Evolutionary conservation across 1,140 invertebrate genomes (phyloP).

Genomic region (Luehdorfia chinensis): DNA sequence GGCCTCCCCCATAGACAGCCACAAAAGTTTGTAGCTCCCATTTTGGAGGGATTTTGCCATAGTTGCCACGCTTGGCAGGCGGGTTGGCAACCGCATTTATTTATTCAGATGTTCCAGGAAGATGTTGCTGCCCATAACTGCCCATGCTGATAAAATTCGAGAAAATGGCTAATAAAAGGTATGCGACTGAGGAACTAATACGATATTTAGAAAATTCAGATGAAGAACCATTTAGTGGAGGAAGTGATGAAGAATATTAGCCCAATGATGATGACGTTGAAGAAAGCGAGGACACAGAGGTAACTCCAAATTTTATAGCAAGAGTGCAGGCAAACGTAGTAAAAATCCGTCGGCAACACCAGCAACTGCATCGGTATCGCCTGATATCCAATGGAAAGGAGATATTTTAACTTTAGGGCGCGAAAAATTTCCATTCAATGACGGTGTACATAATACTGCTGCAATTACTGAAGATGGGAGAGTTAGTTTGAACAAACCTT

Average conservation of each 20-base stretch:
- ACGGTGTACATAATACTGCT: constrained; percentile 23
- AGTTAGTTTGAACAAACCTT: constrained; percentile 23
- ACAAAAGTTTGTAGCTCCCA: no score
- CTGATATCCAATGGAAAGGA: constrained; percentile 20
- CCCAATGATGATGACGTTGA: constrained; percentile 9
- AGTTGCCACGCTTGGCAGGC: no score
- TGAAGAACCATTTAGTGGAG: constrained; percentile 14
- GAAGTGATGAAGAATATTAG: constrained; percentile 17
- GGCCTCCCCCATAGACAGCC: no score
- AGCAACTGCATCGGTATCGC: constrained; percentile 5
- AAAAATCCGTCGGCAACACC: constrained; percentile 14
- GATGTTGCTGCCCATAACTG: no score
- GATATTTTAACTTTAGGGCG: constrained; percentile 24
- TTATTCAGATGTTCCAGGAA: no score
- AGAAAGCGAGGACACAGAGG: no score
- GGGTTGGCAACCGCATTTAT: no score
- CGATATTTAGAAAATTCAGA: constrained; percentile 19
- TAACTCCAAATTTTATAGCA: constrained; percentile 18
- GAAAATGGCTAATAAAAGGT: constrained; percentile 1
- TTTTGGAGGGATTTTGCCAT: no score
- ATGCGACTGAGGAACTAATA: constrained; percentile 13
- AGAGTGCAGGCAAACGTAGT: no score
- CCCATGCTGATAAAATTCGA: no score
- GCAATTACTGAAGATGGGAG: constrained; percentile 20
- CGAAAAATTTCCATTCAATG: constrained; percentile 15